Evolutionary conservation across 2,113 vertebrate species (phyloP).

Genomic region (Nothocercus nigrocapillus): DNA sequence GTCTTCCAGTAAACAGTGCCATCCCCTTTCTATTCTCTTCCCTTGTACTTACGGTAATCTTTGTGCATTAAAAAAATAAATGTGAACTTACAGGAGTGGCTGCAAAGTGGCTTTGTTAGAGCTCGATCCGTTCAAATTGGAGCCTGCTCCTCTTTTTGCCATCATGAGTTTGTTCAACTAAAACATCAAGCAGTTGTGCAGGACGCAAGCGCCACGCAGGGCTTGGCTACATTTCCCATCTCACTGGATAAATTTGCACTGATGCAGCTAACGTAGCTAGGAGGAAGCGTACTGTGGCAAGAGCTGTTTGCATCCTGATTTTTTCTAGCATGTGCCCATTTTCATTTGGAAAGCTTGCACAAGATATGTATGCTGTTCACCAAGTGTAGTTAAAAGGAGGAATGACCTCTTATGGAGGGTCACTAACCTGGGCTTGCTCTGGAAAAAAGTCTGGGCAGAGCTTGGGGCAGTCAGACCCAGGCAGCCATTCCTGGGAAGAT

Average conservation of each 20-base stretch:
- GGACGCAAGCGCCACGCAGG: neutral
- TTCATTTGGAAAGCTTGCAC: neutral
- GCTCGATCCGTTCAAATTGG: neutral
- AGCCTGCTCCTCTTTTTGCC: neutral
- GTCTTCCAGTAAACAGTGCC: neutral
- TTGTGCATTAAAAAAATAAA: neutral
- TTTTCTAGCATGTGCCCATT: neutral
- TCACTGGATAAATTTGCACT: neutral
- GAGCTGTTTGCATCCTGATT: neutral
- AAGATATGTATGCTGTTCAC: neutral
- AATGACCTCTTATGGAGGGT: neutral
- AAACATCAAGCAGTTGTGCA: neutral
- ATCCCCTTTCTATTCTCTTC: neutral
- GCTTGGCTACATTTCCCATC: neutral
- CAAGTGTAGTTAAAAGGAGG: neutral
- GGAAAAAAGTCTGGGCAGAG: neutral
- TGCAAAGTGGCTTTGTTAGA: neutral
- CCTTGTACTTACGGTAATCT: neutral
- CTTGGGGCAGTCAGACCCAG: neutral
- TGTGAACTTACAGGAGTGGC: neutral
- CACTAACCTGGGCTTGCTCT: neutral
- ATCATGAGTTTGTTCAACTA: neutral
- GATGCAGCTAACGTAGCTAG: neutral
- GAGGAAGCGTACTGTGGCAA: neutral
- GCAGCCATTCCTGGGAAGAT: neutral